A percentile compares a stretch with the other conserved stretches of the same genome.
These are phyloP conservation scores for Operophtera brumata DNA, from an alignment of 2,888 invertebrate genomes.

Conservation along the genomic window DNA sequence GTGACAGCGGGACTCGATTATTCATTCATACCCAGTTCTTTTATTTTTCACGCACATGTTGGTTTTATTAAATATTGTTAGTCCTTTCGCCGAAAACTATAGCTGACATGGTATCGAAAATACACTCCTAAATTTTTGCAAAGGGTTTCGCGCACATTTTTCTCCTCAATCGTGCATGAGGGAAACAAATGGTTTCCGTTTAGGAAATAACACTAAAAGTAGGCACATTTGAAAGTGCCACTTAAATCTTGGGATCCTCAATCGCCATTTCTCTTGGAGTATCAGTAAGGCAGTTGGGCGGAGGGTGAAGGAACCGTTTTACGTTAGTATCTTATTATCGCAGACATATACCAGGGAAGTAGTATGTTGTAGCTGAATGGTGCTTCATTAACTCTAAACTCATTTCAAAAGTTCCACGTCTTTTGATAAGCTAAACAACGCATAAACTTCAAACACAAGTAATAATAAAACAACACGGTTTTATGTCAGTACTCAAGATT, in stretches of 20 bases:
- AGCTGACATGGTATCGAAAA: slow-evolving; percentile 21
- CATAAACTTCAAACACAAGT: neutral
- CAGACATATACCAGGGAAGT: slow-evolving; percentile 1
- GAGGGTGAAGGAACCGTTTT: slow-evolving; percentile 43
- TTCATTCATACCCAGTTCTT: slow-evolving; percentile 52
- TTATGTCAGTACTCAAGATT: neutral
- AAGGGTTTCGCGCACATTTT: slow-evolving; percentile 61
- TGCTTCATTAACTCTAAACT: neutral
- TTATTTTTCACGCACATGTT: slow-evolving; percentile 36
- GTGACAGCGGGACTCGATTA: slow-evolving; percentile 57
- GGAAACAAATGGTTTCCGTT: slow-evolving; percentile 78
- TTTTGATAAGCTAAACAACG: neutral
- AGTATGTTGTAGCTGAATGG: slow-evolving; percentile 1
- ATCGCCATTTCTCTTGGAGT: slow-evolving; percentile 75
- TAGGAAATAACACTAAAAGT: slow-evolving; percentile 79
- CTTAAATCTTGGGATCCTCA: slow-evolving; percentile 78
- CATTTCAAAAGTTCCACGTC: neutral
- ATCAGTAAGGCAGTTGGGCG: slow-evolving; percentile 51
- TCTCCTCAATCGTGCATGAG: slow-evolving; percentile 67
- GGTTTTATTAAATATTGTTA: slow-evolving; percentile 28
- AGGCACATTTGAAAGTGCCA: slow-evolving; percentile 78
- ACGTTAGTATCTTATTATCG: slow-evolving; percentile 20
- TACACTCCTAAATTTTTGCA: slow-evolving; percentile 55
- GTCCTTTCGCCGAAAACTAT: slow-evolving; percentile 19
- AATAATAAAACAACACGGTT: neutral